These are phyloP conservation scores for Pitangus sulphuratus DNA, from an alignment of 2,797 vertebrate species.

Conservation along the genomic window DNA sequence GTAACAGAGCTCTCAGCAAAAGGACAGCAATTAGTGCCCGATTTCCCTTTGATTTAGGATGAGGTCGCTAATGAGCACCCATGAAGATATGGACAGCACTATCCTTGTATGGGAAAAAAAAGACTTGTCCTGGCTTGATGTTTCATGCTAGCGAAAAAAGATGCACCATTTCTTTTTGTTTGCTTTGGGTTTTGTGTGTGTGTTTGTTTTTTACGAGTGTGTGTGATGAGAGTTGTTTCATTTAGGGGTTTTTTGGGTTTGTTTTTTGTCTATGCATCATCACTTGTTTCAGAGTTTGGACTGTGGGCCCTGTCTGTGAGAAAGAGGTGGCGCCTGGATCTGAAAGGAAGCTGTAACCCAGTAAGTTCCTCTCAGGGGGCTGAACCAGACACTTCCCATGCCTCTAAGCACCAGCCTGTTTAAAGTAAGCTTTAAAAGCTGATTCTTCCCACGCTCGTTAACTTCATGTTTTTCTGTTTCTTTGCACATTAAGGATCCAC, in stretches of 20 bases:
- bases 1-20: not conserved
- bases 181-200: fast-evolving
- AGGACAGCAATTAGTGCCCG: not conserved
- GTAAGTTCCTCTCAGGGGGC: not conserved
- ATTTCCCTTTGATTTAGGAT: not conserved
- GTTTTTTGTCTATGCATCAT: not conserved
- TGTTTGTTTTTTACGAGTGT: not conserved
- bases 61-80: not conserved
- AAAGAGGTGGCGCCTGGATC: not conserved
- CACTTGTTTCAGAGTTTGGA: not conserved
- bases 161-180: not conserved
- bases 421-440: not conserved
- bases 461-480: not conserved
- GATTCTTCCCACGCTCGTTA: not conserved
- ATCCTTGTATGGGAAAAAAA: not conserved
- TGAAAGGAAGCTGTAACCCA: not conserved
- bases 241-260: fast-evolving
- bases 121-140: not conserved
- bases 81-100: not conserved
- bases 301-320: not conserved
- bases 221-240: not conserved
- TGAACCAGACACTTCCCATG: not conserved
- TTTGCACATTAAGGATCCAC: not conserved
- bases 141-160: not conserved
- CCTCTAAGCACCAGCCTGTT: fast-evolving